Evolutionary conservation across 2,797 vertebrate genomes (phyloP).

Genomic region (Forpus xanthops): DNA sequence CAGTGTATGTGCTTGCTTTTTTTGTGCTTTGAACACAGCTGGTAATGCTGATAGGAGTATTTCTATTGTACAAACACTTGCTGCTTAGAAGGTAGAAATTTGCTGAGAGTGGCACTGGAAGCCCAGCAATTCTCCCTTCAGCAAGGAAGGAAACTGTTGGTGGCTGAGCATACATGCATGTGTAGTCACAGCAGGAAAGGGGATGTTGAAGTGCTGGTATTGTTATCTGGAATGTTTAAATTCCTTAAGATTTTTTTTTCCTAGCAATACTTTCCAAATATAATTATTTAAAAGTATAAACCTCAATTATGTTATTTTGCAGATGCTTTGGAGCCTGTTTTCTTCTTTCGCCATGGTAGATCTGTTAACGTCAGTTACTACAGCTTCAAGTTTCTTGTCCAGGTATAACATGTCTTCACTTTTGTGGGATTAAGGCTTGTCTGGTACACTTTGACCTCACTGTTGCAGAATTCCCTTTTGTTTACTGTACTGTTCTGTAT

Average conservation of each 20-base stretch:
- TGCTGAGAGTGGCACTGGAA: conserved; percentile 1
- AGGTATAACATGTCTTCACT: not conserved
- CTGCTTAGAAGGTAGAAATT: not conserved
- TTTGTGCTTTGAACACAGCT: conserved; percentile 9
- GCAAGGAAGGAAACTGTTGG: not conserved
- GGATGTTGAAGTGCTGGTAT: not conserved
- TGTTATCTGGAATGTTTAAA: not conserved
- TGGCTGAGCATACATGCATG: rapidly evolving
- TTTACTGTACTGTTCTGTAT: not conserved
- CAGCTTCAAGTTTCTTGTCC: not conserved
- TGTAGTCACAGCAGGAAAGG: not conserved
- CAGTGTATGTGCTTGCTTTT: not conserved
- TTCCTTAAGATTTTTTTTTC: not conserved
- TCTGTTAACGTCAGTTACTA: not conserved
- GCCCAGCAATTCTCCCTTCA: not conserved
- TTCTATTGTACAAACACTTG: not conserved
- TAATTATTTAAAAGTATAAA: not conserved
- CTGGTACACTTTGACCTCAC: not conserved
- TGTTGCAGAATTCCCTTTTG: not conserved
- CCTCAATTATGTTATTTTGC: not conserved
- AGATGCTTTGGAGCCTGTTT: not conserved
- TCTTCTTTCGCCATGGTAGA: rapidly evolving
- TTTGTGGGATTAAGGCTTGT: not conserved
- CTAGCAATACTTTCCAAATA: not conserved
- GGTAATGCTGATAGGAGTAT: not conserved